These are phyloP conservation scores for Pangasius djambal DNA, from an alignment of 2,797 vertebrate species.

Conservation along the genomic window DNA sequence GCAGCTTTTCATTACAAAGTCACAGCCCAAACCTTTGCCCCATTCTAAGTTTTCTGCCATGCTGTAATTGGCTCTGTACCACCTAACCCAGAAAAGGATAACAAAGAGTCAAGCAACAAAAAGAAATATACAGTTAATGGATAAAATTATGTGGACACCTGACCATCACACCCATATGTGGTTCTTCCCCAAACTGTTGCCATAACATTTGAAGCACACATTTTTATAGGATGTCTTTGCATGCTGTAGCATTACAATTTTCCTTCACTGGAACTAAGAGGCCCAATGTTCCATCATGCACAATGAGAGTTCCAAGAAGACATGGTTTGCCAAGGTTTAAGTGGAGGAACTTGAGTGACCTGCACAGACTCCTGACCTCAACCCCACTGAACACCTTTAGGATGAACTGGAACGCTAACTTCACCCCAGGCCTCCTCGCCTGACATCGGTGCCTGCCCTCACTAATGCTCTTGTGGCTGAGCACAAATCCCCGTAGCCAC, in stretches of 20 bases:
- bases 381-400: not conserved
- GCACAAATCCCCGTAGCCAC: not conserved
- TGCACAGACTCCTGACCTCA: not conserved
- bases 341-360: not conserved
- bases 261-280: not conserved
- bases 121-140: not conserved
- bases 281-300: not conserved
- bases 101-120: not conserved
- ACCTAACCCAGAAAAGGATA: constrained; percentile 70
- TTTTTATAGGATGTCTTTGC: not conserved
- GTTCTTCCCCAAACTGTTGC: not conserved
- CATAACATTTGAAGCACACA: not conserved
- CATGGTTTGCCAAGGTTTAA: too few relatives aligned
- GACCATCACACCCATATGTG: not conserved
- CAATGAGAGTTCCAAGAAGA: too few relatives aligned
- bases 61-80: constrained; percentile 97
- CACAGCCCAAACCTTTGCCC: constrained; percentile 91
- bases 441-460: not conserved
- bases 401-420: not conserved
- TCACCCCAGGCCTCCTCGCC: not conserved
- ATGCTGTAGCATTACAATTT: not conserved
- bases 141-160: not conserved
- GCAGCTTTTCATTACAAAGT: constrained; percentile 96
- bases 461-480: not conserved
- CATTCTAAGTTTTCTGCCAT: constrained; percentile 93